Conservation (phyloP, 2,113 vertebrate genomes). For the Columba janthina region DNA sequence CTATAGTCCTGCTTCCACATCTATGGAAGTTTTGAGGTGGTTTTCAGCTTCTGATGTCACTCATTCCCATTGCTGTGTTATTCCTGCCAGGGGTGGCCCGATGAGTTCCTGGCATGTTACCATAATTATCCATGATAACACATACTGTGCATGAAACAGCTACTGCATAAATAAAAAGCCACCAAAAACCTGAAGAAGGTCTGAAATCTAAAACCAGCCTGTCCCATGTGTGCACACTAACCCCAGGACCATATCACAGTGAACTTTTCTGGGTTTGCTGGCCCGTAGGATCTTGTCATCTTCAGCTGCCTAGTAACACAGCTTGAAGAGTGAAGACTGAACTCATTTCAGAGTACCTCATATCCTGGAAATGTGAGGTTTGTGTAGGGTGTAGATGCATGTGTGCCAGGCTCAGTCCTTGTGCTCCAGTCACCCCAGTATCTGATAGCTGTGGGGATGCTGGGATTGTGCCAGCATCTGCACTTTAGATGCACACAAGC, state of each 20-base stretch:
- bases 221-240: background rate
- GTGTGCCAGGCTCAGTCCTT: background rate
- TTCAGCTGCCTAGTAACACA: background rate
- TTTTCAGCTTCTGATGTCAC: background rate
- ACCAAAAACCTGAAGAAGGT: background rate
- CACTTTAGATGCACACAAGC: background rate
- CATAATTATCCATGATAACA: background rate
- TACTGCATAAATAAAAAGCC: too few relatives aligned
- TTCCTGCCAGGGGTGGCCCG: background rate
- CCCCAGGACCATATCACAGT: background rate
- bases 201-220: background rate
- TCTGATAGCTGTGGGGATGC: background rate
- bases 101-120: background rate
- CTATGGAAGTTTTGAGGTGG: background rate
- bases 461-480: background rate
- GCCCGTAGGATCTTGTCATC: background rate
- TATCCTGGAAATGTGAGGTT: background rate
- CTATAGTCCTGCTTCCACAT: background rate
- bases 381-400: background rate
- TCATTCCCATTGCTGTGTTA: background rate
- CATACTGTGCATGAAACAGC: background rate
- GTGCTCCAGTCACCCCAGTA: rapidly evolving
- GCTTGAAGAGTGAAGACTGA: background rate
- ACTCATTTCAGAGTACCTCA: background rate
- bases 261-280: background rate